A percentile compares a stretch with the other conserved stretches of the same genome.
Evolutionary conservation across 2,888 invertebrate species (phyloP).

Genomic region (Scelioninae gen. 1): DNA sequence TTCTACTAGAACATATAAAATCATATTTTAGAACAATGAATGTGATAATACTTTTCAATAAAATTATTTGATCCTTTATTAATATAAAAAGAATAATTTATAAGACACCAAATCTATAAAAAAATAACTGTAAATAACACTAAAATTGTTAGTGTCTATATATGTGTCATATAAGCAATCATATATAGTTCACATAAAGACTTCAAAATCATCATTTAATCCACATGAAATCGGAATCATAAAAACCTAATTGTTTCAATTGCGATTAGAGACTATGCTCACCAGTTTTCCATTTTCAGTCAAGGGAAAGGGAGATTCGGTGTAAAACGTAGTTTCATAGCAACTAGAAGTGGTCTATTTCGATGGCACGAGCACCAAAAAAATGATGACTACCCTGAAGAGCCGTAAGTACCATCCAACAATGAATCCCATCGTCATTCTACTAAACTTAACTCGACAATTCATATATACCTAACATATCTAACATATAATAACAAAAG

Average conservation of each 20-base stretch:
- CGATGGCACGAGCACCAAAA: conserved; percentile 92
- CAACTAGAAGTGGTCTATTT: conserved; percentile 94
- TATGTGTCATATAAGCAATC: neutral
- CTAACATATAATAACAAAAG: neutral
- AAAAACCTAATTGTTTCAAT: conserved; percentile 27
- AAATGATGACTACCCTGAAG: conserved; percentile 86
- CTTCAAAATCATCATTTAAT: conserved; percentile 3
- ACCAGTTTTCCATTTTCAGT: conserved; percentile 86
- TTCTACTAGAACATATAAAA: too few species aligned
- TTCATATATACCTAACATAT: neutral
- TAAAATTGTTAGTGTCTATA: neutral
- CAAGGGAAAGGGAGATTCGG: conserved; percentile 95
- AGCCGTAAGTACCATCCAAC: conserved; percentile 87
- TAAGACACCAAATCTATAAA: neutral
- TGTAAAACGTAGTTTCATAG: conserved; percentile 93
- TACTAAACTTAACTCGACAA: too few species aligned
- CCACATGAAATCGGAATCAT: conserved; percentile 7
- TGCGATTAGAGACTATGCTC: conserved; percentile 36
- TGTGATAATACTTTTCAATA: too few species aligned
- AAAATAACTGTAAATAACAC: neutral
- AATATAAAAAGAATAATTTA: neutral
- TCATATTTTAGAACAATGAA: too few species aligned
- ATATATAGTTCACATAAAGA: neutral
- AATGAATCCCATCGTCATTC: neutral
- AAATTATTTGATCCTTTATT: too few species aligned